Evolutionary conservation across 1,140 invertebrate genomes (phyloP).

Genomic region (Saxidomus purpurata): DNA sequence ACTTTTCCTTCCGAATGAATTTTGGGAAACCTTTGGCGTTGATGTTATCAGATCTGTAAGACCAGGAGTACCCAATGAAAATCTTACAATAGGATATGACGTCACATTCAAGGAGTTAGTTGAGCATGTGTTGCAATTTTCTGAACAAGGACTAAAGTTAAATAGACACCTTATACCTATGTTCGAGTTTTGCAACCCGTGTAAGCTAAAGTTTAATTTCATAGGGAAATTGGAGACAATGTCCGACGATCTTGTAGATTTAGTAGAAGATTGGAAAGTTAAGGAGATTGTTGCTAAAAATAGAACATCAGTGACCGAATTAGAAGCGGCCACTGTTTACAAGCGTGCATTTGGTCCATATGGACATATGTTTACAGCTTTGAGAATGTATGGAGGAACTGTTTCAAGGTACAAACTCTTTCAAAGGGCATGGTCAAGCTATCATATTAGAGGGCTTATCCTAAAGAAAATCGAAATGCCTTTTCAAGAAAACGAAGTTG

Average conservation of each 20-base stretch:
- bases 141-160: not conserved
- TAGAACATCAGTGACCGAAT: not conserved
- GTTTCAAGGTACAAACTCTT: not conserved
- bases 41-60: not conserved
- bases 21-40: not conserved
- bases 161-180: not conserved
- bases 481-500: not conserved
- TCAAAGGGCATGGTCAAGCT: no score
- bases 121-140: not conserved
- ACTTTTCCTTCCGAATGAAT: no score
- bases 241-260: conserved; percentile 24
- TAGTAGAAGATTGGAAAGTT: not conserved
- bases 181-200: not conserved
- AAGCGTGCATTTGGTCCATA: not conserved
- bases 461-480: conserved; percentile 5
- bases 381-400: not conserved
- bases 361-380: not conserved
- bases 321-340: not conserved
- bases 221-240: conserved; percentile 10
- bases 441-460: no score
- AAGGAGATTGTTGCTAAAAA: not conserved
- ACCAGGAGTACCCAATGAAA: not conserved
- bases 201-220: not conserved
- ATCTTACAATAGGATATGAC: not conserved
- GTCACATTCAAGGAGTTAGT: not conserved